Evolutionary conservation across 2,113 vertebrate genomes (phyloP).

Genomic region (Eubucco bourcierii): DNA sequence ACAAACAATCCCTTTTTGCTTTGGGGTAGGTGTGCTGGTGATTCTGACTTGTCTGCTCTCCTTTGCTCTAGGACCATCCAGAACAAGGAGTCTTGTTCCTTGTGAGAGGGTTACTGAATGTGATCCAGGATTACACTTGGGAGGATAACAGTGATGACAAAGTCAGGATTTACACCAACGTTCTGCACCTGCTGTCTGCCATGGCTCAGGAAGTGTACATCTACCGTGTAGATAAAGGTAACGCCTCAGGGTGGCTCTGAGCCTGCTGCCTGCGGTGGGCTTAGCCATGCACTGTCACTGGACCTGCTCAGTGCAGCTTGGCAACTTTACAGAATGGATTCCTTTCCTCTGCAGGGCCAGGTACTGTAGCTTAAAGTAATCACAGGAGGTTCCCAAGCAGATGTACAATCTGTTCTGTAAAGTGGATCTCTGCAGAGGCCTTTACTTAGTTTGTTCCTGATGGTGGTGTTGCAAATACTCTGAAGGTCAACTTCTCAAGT

Average conservation of each 20-base stretch:
- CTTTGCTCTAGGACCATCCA: conserved; percentile 87
- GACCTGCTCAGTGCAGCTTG: background rate
- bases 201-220: conserved; percentile 92
- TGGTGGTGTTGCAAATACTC: background rate
- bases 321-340: background rate
- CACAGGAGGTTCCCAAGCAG: background rate
- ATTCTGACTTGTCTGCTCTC: background rate
- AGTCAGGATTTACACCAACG: conserved; percentile 87
- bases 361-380: background rate
- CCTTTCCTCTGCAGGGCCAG: background rate
- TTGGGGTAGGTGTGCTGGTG: background rate
- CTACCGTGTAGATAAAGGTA: conserved; percentile 85
- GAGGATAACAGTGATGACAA: conserved; percentile 92
- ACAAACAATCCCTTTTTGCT: background rate
- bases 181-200: conserved; percentile 90
- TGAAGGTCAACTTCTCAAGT: background rate
- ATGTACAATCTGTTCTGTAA: background rate
- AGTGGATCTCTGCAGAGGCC: background rate
- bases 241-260: background rate
- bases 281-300: background rate
- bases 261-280: background rate
- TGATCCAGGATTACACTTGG: conserved; percentile 97
- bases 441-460: background rate
- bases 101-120: conserved; percentile 91
- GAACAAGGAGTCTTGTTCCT: conserved; percentile 95